Evolutionary conservation across 1,140 invertebrate species (phyloP), one percentile per base, ranked within the genome.

Genomic region (Eupristina koningsbergeri): DNA sequence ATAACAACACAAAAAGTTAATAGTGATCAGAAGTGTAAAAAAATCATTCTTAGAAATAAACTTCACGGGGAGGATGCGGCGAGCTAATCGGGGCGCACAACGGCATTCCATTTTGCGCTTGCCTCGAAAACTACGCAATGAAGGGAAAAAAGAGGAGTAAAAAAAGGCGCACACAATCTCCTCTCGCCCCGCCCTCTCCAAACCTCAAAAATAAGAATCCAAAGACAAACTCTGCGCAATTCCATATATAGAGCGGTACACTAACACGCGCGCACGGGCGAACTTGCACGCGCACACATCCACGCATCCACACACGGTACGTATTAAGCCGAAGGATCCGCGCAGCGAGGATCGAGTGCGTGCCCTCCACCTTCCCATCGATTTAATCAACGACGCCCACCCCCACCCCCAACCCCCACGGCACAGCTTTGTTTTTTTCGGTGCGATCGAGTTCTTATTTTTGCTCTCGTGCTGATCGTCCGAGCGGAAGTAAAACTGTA

Each of bases 401-500:
- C 29, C n/a, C 8, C 34, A 11, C 15, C 39, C n/a, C 67, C 41
- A 41, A n/a, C n/a, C n/a, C n/a, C n/a, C n/a, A n/a, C n/a, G n/a
- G 39, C 39, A 36, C 15, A 22, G 73, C 81, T 67, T 67, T 82
- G 76, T 41, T 82, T 81, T 26, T 79, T 79, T 74, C 31, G 26
- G 34, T 67, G 58, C 81, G 73, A 82, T 82, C 74, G 73, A 69
- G 45, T 82, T 82, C 69, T 47, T 64, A 19, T 67, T 67, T n/a
- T 45, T 41, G 5, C 39, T 45, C 45, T 53, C 45, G 29, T 53
- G 34, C 58, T 73, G 64, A 71, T 81, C 79, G 64, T 7, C 67
- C 50, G 45, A 50, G 58, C 73, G 81, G 81, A 82, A 82, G 74
- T 82, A 45, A 76, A 76, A 82, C 73, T 76, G 76, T 82, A 82